Evolutionary conservation across 2,888 invertebrate genomes (phyloP), one percentile per base, ranked within the genome.

Genomic region (Drosophila neutralis): DNA sequence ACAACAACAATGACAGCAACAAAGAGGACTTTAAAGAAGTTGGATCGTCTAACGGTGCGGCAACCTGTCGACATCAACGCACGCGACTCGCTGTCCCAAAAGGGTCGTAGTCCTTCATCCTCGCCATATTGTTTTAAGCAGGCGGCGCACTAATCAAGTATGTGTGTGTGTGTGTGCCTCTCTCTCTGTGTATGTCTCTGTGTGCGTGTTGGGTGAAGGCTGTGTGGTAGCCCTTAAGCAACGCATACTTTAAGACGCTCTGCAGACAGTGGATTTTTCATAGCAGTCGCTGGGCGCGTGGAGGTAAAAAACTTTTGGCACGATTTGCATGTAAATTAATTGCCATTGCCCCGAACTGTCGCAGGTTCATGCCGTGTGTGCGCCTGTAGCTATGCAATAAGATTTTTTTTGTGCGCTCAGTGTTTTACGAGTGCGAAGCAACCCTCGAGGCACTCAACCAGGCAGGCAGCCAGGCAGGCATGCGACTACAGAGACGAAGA

Each of bases 271-370:
- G 68, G 38, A 42, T 67, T 67, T 54, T 67, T 66, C n/a, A 27
- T 24, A 8, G 45, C 24, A 45, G 4, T 24, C 45, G 45, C 31
- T 33, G 58, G 4, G 59, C 8, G 53, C 31, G 45, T 21, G 62
- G 54, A 62, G 45, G 69, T 64, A 24, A 64, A 59, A 76, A 86
- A 83, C 75, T 89, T 86, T 87, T 70, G 80, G 80, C 82, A 90
- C 88, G 85, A 87, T 89, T 91, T 91, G 88, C 91, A 91, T 91
- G 90, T 89, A 91, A 91, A 91, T 91, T 91, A 91, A 91, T 91
- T 91, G 91, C 87, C 89, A 71, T 77, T 68, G 84, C 83, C 72
- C 60, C 68, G 69, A 80, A 84, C 85, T 84, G 85, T 88, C 82
- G 87, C 88, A 83, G 76, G 78, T 80, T 79, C 69, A 61, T 56